Base-by-base conservation (phyloP, 2,797 vertebrate genomes). In the Sebastiscus albofasciatus region DNA sequence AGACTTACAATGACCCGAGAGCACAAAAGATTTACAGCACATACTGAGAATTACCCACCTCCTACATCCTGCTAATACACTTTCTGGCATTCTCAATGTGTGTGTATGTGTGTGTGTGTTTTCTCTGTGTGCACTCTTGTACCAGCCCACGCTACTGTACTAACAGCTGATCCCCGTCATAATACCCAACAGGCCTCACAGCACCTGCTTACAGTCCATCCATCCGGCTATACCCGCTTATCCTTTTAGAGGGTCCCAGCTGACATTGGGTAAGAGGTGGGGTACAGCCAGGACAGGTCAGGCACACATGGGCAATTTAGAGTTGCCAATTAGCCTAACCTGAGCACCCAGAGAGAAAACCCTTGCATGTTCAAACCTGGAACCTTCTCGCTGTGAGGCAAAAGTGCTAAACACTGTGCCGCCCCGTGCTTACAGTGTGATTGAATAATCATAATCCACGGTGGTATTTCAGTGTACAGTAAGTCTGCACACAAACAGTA, bases 141-240 rank as follows among this genome's bases (percentile, higher is more conserved):
- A 91, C 92, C 90, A 91, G 87, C 68, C 83, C 83, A 83, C 68
- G 22, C 87, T 89, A 79, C 87, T 89, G 87, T 86, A 89, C 89
- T 79, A 82, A 88, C 88, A 90, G 93, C 91, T 93, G 92, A 93
- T 93, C 90, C 82, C 81, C 74, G 58, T 82, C 86, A 79, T 90
- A 93, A 93, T 90, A 82, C 87, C 75, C 74, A 78, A 75, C 77
- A 88, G 80, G 67, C 82, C 82, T 76, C 60, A 54, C 67, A 90
- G 77, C 89, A 90, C 92, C 92, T 88, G 90, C 82, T 89, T 83
- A 71, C 67, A 85, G 70, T 88, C 27, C 36, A 49, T 60, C 70
- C 33, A 61, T 72, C 26, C 58, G 27, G 62, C 68, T 66, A 66
- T 46, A 46, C 39, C 72, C 27, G 65, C 84, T 80, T 73, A 83